Base-by-base conservation (phyloP, 2,797 vertebrate genomes). In the Poecilia gillii region DNA sequence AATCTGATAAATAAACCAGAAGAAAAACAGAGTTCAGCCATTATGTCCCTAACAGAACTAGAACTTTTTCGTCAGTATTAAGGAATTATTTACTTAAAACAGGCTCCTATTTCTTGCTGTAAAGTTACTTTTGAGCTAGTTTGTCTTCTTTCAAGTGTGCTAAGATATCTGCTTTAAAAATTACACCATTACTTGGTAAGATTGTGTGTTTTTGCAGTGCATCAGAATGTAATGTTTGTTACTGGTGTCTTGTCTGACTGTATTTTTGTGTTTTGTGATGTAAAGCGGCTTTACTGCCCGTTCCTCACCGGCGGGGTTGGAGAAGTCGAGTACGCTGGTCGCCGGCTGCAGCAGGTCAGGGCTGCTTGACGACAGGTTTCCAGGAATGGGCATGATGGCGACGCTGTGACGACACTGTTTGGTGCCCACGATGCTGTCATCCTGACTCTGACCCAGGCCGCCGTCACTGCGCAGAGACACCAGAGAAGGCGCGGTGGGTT, bases 381-480 rank as follows among this genome's bases (percentile, higher is more conserved):
- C 97, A 0, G 97, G 98, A 76, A 99, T 96, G 51, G 98, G 98
- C 98, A 99, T 97, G 89, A 99, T 98, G 81, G 97, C 98, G 90
- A 99, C 94, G 84, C 98, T 99, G 95, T 98, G 97, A 0, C 98
- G 93, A 85, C 97, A 98, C 93, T 99, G 98, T 82, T 98, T 97
- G 0, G 98, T 99, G 2, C 98, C 98, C 82, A 99, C 97, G 1
- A 99, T 97, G 93, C 98, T 99, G 96, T 99, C 98, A n/a, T 99
- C 98, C 93, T 99, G 98, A 0, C 98, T 99, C 84, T 99, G 98
- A 87, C 96, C 96, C 89, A 99, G 93, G 0, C 97, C 96, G 1
- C 97, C 97, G 2, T 99, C 98, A 20, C 98, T 99, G 92, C 43
- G 93, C 13, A 46, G 8, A 59, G 20, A 36, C 39, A 66, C 14